Evolutionary conservation across 2,888 invertebrate genomes (phyloP).

Genomic region (Flexamia atlantica): DNA sequence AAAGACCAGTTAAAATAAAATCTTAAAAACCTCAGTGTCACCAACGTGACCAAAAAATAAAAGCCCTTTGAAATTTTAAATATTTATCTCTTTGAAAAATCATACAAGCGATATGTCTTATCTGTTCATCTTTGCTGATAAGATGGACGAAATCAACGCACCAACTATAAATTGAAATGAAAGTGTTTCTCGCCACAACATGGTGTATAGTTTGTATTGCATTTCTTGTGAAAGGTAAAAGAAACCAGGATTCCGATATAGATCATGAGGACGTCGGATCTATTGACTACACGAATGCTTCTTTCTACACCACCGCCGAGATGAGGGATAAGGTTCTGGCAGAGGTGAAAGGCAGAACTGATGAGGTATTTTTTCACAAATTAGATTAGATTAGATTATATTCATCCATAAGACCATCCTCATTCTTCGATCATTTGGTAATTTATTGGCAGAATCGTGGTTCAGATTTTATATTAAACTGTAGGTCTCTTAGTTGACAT

Average conservation of each 20-base stretch:
- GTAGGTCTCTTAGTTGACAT: no score
- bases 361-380: conserved; percentile 20
- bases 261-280: conserved; percentile 10
- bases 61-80: no score
- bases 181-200: not conserved
- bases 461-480: no score
- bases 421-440: no score
- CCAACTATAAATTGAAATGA: not conserved
- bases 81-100: not conserved
- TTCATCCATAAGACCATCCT: no score
- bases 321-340: conserved; percentile 10
- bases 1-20: no score
- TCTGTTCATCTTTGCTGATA: not conserved
- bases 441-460: no score
- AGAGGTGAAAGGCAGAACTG: conserved; percentile 21
- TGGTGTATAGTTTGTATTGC: not conserved
- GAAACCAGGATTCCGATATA: not conserved
- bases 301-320: conserved; percentile 1
- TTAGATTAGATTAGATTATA: no score
- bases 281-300: not conserved
- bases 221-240: not conserved
- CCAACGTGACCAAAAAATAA: no score
- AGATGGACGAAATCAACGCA: not conserved
- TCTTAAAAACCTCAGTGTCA: no score
- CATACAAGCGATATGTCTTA: not conserved